Evolutionary conservation across 2,888 invertebrate species (phyloP), one percentile per base, ranked within the genome.

Genomic region (Drosophila anomelani): DNA sequence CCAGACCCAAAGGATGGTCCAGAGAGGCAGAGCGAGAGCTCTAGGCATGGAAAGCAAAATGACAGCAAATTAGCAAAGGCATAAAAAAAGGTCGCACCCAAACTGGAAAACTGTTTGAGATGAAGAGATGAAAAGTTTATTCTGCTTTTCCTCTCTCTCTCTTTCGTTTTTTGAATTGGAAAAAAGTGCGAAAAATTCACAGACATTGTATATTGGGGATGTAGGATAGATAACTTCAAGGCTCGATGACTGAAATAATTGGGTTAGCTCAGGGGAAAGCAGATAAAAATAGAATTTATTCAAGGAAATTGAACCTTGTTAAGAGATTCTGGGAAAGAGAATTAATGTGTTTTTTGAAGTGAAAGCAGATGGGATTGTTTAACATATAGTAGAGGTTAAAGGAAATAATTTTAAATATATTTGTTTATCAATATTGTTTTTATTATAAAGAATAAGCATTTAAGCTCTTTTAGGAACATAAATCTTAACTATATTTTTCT

Each of bases 11-110:
- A 26, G n/a, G 53, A 20, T 12, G 15, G 34, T 5, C 23, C 23
- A 8, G 8, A 23, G 26, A n/a, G 15, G 23, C 1, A 26, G n/a
- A 41, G 34, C 3, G 10, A 44, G 47, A 44, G 66, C 56, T 64
- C 38, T 69, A 72, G 76, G 61, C 69, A 59, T 64, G 67, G 73
- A 88, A 64, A 79, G 81, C 79, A 77, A 80, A 84, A 84, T 84
- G 84, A 84, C 81, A 79, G 87, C 79, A 88, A 88, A 84, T 84
- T 84, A 86, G 81, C 88, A 76, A 75, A 34, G 75, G 53, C 63
- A 60, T 75, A 71, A 73, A 81, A 77, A 80, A 85, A 85, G 85
- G 80, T 82, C 60, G 61, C 62, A 75, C 75, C 75, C 54, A 73
- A 72, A 44, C 47, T 54, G 57, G 43, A 39, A 59, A 79, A 71